phyloP scores from a whole-genome alignment of 2,888 invertebrate species.

The Noctua comes region DNA sequence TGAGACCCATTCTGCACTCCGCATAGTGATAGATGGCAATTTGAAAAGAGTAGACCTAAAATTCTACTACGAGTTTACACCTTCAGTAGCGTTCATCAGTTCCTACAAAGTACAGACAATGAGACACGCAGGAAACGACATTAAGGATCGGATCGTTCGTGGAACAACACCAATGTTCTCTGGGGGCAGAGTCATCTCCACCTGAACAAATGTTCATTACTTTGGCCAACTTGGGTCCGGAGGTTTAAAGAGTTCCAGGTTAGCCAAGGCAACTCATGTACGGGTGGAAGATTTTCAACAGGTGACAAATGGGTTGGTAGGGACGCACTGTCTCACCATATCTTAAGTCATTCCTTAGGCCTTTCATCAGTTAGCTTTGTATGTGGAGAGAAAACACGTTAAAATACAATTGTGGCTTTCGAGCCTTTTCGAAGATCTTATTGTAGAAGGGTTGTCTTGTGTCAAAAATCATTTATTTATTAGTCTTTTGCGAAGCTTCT shows the following conservation, averaged over 20 bases:
- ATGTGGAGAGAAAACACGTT: background rate
- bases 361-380: background rate
- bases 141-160: background rate
- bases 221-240: constrained; percentile 2
- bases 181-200: background rate
- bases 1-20: background rate
- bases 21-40: background rate
- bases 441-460: background rate
- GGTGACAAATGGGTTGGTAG: background rate
- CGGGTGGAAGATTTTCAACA: background rate
- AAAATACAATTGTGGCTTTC: background rate
- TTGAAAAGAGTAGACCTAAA: background rate
- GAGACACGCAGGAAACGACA: background rate
- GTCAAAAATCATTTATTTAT: too few species aligned
- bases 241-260: background rate
- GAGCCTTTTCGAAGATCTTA: background rate
- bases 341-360: background rate
- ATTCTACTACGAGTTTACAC: background rate
- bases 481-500: background rate
- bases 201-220: background rate
- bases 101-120: background rate
- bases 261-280: constrained; percentile 4
- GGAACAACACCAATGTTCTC: background rate
- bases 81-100: background rate
- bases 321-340: background rate